Base-by-base conservation (phyloP, 2,113 vertebrate species). In the Sphaerodactylus townsendi region DNA sequence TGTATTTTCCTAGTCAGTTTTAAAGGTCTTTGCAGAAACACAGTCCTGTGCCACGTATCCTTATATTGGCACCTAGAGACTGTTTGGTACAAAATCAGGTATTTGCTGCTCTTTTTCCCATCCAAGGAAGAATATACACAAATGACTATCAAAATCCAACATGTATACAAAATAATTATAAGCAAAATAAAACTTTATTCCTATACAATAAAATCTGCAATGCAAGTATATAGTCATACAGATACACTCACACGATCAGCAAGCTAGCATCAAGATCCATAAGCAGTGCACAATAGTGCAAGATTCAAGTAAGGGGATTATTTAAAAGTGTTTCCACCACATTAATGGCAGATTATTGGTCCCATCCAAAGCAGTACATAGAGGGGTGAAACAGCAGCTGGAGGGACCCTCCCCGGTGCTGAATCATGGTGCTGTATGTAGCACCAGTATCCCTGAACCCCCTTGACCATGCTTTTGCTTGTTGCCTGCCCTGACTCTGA, bases 121-220 rank as follows among this genome's bases (percentile, higher is more conserved):
- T 5, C 44, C 44, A 44, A 44, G 89, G 82, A 85, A 84, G 62
- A 78, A 48, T n/a, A 87, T 9, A 59, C 11, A 44, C 79, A 66
- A 30, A 66, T 50, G 10, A 50, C 7, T 50, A 50, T 50, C 48
- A 50, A 50, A 50, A 50, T 50, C 7, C 48, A 50, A 50, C 14
- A 50, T 50, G 30, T 64, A 28, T 28, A 64, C 62, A 64, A 30
- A 64, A 64, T 64, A 30, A 69, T 35, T 33, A 25, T 41, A 23
- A 35, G 37, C 69, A 70, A 70, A 39, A 70, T 41, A 70, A 23
- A 9, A 23, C 35, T 70, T 39, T 70, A 39, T 25, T 66, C 30
- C 10, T 66, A 5, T 66, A 33, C 5, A 39, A 70, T 70, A 35
- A 39, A 39, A 72, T 70, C 3, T 41, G 37, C 23, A 70, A 23